Evolutionary conservation across 2,113 vertebrate species (phyloP).

Genomic region (Dunckerocampus dactyliophorus): DNA sequence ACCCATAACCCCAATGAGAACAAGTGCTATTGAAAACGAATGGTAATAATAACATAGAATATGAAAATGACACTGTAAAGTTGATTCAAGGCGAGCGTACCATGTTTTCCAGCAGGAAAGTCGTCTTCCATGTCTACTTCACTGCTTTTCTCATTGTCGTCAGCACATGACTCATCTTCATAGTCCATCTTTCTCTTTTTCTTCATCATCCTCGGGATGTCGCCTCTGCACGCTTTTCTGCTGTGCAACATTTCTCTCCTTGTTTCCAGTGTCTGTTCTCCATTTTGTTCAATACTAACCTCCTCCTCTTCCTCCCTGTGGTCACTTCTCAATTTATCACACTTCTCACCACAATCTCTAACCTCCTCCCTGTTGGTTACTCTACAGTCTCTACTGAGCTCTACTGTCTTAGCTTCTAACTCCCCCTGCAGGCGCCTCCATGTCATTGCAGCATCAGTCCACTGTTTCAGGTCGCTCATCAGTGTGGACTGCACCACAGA

Average conservation of each 20-base stretch:
- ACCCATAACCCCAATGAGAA: too few relatives aligned
- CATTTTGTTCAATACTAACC: neutral
- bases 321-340: constrained; percentile 4
- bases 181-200: constrained; percentile 4
- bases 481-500: constrained; percentile 55
- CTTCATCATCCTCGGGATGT: constrained; percentile 4
- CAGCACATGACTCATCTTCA: constrained; percentile 1
- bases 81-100: neutral
- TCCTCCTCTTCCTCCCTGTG: constrained; percentile 16
- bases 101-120: neutral
- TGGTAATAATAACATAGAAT: too few relatives aligned
- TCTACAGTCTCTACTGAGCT: too few relatives aligned
- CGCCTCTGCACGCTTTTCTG: neutral
- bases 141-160: neutral
- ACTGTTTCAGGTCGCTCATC: constrained; percentile 42
- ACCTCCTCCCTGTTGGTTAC: neutral
- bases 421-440: constrained; percentile 65
- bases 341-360: constrained; percentile 23
- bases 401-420: constrained; percentile 9
- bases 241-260: neutral
- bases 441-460: constrained; percentile 49
- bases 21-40: too few relatives aligned
- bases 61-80: too few relatives aligned
- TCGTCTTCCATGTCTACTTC: too few relatives aligned
- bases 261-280: neutral